Base-by-base conservation (phyloP, 1,140 invertebrate species). In the Drosophila sp. region DNA sequence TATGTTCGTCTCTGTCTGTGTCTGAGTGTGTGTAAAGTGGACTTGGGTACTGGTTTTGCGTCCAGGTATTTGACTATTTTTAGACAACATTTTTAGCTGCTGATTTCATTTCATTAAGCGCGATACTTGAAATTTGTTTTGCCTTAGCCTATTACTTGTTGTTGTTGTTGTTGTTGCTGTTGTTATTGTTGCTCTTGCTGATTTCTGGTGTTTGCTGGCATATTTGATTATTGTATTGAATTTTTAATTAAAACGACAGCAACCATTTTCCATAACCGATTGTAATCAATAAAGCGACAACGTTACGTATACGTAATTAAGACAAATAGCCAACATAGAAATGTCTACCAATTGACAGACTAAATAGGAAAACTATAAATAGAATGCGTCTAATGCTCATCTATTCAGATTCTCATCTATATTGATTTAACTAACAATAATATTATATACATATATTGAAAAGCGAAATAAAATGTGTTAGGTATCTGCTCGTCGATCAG, bases 61-160 rank as follows among this genome's bases (percentile, higher is more conserved):
- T 62, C 48, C 66, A 69, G 69, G 57, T 43, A 56, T 72, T 82
- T 62, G 74, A 58, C 81, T 86, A 86, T 86, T 81, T 87, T 76
- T 86, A 86, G 82, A 32, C 66, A 76, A 87, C 73, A 84, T 86
- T 87, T 84, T 87, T 84, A 84, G 82, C 82, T 78, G 82, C 81
- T 84, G 81, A 84, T 84, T 84, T 84, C 81, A 87, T 81, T 86
- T 64, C 63, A 69, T 76, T 69, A 59, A 53, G 74, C 41, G 56
- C 64, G 56, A 46, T 63, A 83, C 75, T 81, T 80, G 57, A 62
- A 36, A 53, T 34, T 48, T 25, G 29, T 21, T 21, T 63, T n/a
- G 54, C 46, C n/a, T 48, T 27, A 50, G 50, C 32, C 29, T 13
- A 13, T 43, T 57, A 27, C 36, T 2, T 7, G 40, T 58, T 45